Evolutionary conservation across 2,888 invertebrate species (phyloP).

Genomic region (Archaeoteleia sp.): DNA sequence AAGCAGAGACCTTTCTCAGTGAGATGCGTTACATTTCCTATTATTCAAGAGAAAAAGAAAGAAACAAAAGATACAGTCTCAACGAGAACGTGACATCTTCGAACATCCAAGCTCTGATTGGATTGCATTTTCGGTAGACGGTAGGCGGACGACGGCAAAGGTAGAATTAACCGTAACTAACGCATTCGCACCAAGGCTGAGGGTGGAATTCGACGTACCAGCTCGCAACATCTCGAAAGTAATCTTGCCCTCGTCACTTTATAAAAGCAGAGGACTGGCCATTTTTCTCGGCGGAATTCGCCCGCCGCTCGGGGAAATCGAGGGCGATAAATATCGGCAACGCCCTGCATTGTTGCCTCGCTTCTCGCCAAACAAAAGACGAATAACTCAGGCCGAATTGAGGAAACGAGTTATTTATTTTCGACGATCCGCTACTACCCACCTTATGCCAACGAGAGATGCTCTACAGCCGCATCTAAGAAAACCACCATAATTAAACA

Average conservation of each 20-base stretch:
- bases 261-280: slow-evolving; percentile 19
- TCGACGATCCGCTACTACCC: slow-evolving; percentile 1
- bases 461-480: too few species aligned
- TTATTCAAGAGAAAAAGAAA: too few species aligned
- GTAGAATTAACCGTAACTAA: too few species aligned
- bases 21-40: too few species aligned
- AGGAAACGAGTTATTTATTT: slow-evolving; percentile 37
- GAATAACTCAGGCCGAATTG: slow-evolving; percentile 34
- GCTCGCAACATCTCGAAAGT: slow-evolving; percentile 23
- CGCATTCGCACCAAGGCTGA: not conserved
- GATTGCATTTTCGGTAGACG: too few species aligned
- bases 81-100: too few species aligned
- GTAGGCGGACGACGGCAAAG: too few species aligned
- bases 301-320: slow-evolving; percentile 34
- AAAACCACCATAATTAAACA: too few species aligned
- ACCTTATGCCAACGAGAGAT: slow-evolving; percentile 22
- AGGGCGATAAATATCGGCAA: slow-evolving; percentile 43
- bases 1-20: too few species aligned
- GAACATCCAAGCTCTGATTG: too few species aligned
- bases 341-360: slow-evolving; percentile 28
- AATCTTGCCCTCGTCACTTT: slow-evolving; percentile 39
- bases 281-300: slow-evolving; percentile 17
- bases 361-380: slow-evolving; percentile 33
- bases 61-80: too few species aligned
- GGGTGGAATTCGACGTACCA: slow-evolving; percentile 8